Evolutionary conservation across 2,113 vertebrate genomes (phyloP).

Genomic region (Sturnira hondurensis): DNA sequence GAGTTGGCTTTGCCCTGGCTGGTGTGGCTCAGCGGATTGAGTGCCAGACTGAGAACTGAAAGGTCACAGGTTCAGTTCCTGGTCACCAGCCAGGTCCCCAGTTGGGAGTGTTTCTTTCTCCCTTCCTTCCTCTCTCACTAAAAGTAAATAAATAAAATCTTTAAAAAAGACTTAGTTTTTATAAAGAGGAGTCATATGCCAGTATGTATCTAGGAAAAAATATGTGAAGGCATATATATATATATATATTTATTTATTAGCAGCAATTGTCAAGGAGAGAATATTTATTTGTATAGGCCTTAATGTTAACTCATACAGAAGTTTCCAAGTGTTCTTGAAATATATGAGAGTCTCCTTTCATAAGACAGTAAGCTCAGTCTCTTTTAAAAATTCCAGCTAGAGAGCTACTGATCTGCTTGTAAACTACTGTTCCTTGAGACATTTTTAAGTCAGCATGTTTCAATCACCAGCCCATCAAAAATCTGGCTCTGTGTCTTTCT

Average conservation of each 20-base stretch:
- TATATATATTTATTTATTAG: neutral
- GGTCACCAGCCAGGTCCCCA: too few relatives aligned
- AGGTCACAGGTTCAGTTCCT: too few relatives aligned
- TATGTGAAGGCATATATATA: neutral
- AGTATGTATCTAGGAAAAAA: neutral
- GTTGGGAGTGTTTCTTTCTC: too few relatives aligned
- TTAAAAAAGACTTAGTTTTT: neutral
- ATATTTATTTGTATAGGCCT: neutral
- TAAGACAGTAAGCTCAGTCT: neutral
- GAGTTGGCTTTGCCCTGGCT: neutral
- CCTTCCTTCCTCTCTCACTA: too few relatives aligned
- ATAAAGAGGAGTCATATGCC: constrained; percentile 11
- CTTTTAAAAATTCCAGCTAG: constrained; percentile 15
- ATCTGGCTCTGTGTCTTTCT: neutral
- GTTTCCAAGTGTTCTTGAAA: constrained; percentile 13
- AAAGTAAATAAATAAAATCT: too few relatives aligned
- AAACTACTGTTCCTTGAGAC: constrained; percentile 3
- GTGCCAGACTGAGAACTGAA: too few relatives aligned
- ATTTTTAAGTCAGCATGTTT: constrained; percentile 24
- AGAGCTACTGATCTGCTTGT: neutral
- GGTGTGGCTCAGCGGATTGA: too few relatives aligned
- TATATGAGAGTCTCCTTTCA: neutral
- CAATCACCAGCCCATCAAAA: neutral
- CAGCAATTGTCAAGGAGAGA: neutral
- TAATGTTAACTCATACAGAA: neutral